A percentile compares a stretch with the other conserved stretches of the same genome.
These are phyloP conservation scores for Aegotheles bennettii DNA, from an alignment of 2,113 vertebrate species.

Conservation along the genomic window DNA sequence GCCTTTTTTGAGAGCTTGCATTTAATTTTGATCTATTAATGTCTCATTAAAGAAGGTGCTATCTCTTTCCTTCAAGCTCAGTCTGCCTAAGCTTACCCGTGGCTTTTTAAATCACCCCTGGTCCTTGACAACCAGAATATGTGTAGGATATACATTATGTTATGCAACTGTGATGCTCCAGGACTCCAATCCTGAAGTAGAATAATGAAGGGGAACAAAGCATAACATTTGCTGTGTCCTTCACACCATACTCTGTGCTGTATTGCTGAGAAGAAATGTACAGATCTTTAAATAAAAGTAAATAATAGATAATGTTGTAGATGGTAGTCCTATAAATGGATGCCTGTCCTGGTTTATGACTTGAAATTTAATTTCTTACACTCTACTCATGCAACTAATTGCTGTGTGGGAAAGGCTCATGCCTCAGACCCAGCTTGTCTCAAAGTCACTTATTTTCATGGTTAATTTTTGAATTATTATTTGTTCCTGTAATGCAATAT, in stretches of 20 bases:
- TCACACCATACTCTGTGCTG: background rate
- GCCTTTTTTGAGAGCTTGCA: background rate
- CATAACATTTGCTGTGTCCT: background rate
- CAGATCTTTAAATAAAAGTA: constrained; percentile 12
- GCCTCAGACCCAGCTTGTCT: background rate
- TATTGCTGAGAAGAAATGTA: background rate
- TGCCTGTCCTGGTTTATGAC: background rate
- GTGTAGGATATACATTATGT: background rate
- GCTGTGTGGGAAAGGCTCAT: background rate
- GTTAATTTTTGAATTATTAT: background rate
- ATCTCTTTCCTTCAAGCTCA: background rate
- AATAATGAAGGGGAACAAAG: background rate
- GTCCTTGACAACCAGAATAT: background rate
- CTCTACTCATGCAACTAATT: background rate
- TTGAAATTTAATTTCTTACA: constrained; percentile 23
- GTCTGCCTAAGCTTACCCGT: background rate
- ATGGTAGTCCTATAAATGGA: background rate
- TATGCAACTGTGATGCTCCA: background rate
- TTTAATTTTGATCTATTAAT: background rate
- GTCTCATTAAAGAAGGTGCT: background rate
- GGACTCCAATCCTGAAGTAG: background rate
- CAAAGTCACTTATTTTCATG: background rate
- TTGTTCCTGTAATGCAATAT: background rate
- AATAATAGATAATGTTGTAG: background rate
- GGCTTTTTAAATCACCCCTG: background rate